phyloP scores from a whole-genome alignment of 2,113 vertebrate species.

The Ibidorhyncha struthersii region DNA sequence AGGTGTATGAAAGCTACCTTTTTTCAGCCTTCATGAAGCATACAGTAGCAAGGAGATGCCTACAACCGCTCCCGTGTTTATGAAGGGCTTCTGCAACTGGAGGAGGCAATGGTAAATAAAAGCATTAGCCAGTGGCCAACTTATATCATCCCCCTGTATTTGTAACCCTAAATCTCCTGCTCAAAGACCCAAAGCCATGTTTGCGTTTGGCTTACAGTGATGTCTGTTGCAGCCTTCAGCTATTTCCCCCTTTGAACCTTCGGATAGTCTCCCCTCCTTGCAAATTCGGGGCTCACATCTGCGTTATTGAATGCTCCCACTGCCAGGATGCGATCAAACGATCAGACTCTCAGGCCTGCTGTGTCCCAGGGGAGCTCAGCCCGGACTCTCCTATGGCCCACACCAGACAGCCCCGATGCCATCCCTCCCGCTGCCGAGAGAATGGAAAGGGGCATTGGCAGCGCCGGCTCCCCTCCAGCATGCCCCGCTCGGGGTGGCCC shows the following conservation, averaged over 20 bases:
- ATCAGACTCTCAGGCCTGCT: not conserved
- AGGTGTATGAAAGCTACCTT: not conserved
- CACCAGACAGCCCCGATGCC: not conserved
- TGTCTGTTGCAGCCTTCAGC: not conserved
- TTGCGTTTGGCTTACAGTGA: not conserved
- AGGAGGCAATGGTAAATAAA: not conserved
- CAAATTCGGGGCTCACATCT: not conserved
- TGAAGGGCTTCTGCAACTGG: not conserved
- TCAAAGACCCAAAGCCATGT: not conserved
- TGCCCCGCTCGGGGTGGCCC: not conserved
- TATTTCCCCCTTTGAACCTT: not conserved
- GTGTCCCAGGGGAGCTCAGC: not conserved
- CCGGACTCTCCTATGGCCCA: rapidly evolving
- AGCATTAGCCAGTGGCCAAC: not conserved
- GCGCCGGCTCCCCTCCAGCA: not conserved
- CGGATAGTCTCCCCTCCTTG: not conserved
- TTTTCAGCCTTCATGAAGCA: not conserved
- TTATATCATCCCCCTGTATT: not conserved
- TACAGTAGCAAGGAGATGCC: not conserved
- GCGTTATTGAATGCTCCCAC: not conserved
- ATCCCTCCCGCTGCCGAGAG: not conserved
- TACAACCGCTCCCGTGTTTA: not conserved
- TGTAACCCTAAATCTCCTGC: not conserved
- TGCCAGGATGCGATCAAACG: not conserved
- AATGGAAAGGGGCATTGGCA: not conserved